Evolutionary conservation across 2,888 invertebrate species (phyloP).

Genomic region (Onthophagus sagittarius): DNA sequence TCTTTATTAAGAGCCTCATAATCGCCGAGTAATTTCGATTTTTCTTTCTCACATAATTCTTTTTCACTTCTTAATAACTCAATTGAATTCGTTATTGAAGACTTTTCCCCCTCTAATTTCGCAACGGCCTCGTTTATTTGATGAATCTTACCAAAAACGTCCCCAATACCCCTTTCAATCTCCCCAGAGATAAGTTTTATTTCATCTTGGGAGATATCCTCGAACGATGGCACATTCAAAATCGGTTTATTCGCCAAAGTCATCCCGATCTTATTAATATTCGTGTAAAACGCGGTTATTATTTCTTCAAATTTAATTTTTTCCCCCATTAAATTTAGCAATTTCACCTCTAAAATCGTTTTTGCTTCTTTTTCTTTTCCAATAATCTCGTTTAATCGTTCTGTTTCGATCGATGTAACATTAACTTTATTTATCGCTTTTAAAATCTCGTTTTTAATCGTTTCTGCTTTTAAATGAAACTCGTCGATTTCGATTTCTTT

Average conservation of each 20-base stretch:
- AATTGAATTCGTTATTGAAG: slow-evolving; percentile 31
- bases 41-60: slow-evolving; percentile 24
- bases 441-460: slow-evolving; percentile 34
- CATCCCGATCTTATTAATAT: slow-evolving; percentile 16
- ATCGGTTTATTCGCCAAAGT: slow-evolving; percentile 17
- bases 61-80: slow-evolving; percentile 37
- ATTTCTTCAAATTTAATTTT: slow-evolving; percentile 23
- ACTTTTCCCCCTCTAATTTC: slow-evolving; percentile 32
- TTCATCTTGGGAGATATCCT: slow-evolving; percentile 13
- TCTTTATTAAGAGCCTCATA: slow-evolving; percentile 16
- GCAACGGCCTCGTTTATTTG: slow-evolving; percentile 23
- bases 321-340: slow-evolving; percentile 24
- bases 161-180: slow-evolving; percentile 29
- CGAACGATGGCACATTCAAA: neutral
- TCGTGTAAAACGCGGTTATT: slow-evolving; percentile 4
- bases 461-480: slow-evolving; percentile 35
- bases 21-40: slow-evolving; percentile 6
- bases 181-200: slow-evolving; percentile 22
- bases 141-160: slow-evolving; percentile 20
- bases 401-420: slow-evolving; percentile 21
- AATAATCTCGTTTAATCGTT: slow-evolving; percentile 16
- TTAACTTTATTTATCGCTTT: slow-evolving; percentile 31
- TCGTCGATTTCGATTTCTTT: slow-evolving; percentile 37
- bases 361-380: slow-evolving; percentile 24
- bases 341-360: slow-evolving; percentile 26